phyloP scores from a whole-genome alignment of 2,888 invertebrate genomes.

The Hypena proboscidalis region DNA sequence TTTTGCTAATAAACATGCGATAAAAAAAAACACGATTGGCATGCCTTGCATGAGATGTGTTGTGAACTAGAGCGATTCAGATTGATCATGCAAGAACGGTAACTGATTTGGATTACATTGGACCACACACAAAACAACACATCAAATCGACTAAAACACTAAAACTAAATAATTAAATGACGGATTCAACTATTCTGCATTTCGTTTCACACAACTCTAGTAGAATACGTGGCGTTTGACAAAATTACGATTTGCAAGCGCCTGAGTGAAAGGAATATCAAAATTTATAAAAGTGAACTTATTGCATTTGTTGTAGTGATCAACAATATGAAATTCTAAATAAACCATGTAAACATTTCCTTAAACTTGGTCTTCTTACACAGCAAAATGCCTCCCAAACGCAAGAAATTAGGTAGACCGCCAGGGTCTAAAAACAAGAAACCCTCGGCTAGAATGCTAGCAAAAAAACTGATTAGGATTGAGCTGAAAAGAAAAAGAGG shows the following conservation, averaged over 20 bases:
- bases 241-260: slow-evolving; percentile 47
- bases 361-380: no score
- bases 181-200: no score
- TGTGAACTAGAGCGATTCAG: no score
- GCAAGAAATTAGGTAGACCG: slow-evolving; percentile 59
- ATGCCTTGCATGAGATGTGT: no score
- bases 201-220: not conserved
- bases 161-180: no score
- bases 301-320: slow-evolving; percentile 44
- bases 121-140: no score
- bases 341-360: slow-evolving; percentile 40
- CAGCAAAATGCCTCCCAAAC: slow-evolving; percentile 71
- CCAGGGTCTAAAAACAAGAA: slow-evolving; percentile 55
- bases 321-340: slow-evolving; percentile 43
- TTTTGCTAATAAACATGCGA: no score
- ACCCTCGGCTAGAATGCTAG: slow-evolving; percentile 20
- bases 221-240: slow-evolving; percentile 30
- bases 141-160: no score
- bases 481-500: slow-evolving; percentile 9
- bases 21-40: no score
- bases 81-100: no score
- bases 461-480: slow-evolving; percentile 15
- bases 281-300: slow-evolving; percentile 58
- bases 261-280: slow-evolving; percentile 82
- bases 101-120: no score